Base-by-base conservation (phyloP, 2,797 vertebrate species). In the Vultur gryphus region DNA sequence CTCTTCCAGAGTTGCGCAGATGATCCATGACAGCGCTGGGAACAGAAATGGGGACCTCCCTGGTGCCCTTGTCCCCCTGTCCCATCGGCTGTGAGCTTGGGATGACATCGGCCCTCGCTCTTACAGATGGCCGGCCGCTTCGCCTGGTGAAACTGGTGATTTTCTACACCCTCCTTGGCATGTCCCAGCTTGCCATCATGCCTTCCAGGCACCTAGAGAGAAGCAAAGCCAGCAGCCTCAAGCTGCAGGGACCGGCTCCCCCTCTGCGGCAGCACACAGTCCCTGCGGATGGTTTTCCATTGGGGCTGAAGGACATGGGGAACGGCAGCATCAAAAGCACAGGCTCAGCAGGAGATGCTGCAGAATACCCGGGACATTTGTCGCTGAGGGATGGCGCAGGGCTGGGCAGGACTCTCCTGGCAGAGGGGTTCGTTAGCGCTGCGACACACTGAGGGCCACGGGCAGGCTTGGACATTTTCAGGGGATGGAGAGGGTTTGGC, bases 1-100 rank as follows among this genome's bases (percentile, higher is more conserved):
- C 76, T 73, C 76, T 28, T 41, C 51, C 33, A 26, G 67, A 10
- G 29, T 7, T 11, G 12, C 13, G 24, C 61, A 59, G 26, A 13
- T 3, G 2, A 59, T 91, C 43, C 2, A 79, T 79, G 57, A 5
- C 57, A 24, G 31, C 0, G 0, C n/a, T 37, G 48, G 75, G 73
- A 75, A 48, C 5, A 9, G 33, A n/a, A 70, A 4, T 2, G 1
- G 5, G 61, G 37, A 58, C 44, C 9, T 39, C 18, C 6, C 17
- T 8, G 9, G 25, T 46, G 84, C 12, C 87, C 59, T 95, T 87
- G 77, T 72, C 67, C 26, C n/a, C 26, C n/a, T 0, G 1, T 33
- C 35, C 52, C 17, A 0, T 10, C 1, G 0, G 10, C 49, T 15
- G 21, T 0, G 18, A 76, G 37, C 17, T 0, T 0, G 13, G 16